phyloP scores from a whole-genome alignment of 1,140 invertebrate genomes.

The Trachymyrmex cornetzi region DNA sequence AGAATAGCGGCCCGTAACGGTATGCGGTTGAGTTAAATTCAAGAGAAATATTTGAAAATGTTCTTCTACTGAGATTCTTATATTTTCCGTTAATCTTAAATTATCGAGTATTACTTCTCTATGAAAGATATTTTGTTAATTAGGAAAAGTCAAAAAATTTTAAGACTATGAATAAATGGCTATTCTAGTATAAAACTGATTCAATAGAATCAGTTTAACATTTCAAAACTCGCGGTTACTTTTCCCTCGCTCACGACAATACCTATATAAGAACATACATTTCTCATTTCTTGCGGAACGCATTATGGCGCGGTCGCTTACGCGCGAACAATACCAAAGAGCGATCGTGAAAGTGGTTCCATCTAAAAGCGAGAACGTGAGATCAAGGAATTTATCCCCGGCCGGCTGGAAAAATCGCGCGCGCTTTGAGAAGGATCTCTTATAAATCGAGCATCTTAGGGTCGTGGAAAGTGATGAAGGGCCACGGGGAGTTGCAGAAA shows the following conservation, averaged over 20 bases:
- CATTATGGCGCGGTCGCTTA: constrained; percentile 52
- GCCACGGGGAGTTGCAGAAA: constrained; percentile 62
- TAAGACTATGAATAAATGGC: not conserved
- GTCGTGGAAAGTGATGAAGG: constrained; percentile 71
- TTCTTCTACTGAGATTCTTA: not conserved
- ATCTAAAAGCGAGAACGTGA: constrained; percentile 53
- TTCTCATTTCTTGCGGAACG: constrained; percentile 43
- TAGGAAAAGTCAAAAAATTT: not conserved
- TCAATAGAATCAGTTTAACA: not conserved
- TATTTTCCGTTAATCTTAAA: not conserved
- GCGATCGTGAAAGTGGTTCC: constrained; percentile 49
- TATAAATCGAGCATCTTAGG: constrained; percentile 71
- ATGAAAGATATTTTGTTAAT: not conserved
- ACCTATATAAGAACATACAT: constrained; percentile 29
- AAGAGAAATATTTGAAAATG: constrained; percentile 10
- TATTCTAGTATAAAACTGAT: not conserved
- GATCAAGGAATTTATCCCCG: constrained; percentile 61
- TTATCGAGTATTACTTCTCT: not conserved
- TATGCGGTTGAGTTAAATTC: constrained; percentile 9
- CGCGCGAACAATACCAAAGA: constrained; percentile 59
- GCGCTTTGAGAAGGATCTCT: constrained; percentile 52
- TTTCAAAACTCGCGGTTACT: constrained; percentile 1
- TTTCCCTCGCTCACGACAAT: not conserved
- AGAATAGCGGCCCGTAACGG: constrained; percentile 12
- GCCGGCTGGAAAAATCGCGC: constrained; percentile 62